Percentiles rank a stretch among this genome's conserved stretches.
Conservation (phyloP, 92 coral and sea anemone genomes). For the Bergia sp. region DNA sequence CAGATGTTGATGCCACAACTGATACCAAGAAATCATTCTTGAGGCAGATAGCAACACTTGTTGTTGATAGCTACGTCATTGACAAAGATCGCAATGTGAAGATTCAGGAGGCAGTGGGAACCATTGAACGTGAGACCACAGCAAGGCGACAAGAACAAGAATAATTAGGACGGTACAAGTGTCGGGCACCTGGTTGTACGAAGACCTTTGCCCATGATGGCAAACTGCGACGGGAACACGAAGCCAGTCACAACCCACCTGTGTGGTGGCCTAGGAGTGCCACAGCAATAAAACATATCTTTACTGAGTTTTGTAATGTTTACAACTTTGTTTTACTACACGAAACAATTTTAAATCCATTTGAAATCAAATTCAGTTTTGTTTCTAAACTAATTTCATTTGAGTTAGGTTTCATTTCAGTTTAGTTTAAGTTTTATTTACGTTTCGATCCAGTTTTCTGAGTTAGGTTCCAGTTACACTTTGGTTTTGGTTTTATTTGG, state of each 20-base stretch:
- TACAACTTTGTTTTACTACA: slow-evolving; percentile 9
- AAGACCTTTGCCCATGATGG: slow-evolving; percentile 66
- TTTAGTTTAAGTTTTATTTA: too few relatives aligned
- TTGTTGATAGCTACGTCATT: too few relatives aligned
- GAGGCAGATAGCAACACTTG: too few relatives aligned
- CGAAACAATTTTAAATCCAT: slow-evolving; percentile 5
- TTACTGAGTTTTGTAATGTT: slow-evolving; percentile 9
- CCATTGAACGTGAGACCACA: too few relatives aligned
- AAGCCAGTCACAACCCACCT: slow-evolving; percentile 65
- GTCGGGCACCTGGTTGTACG: slow-evolving; percentile 50
- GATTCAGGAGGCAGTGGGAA: too few relatives aligned
- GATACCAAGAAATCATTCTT: too few relatives aligned
- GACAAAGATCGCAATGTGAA: too few relatives aligned
- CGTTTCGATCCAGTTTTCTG: neutral
- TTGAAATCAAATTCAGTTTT: slow-evolving; percentile 9
- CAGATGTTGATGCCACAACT: too few relatives aligned
- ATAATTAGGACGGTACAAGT: neutral
- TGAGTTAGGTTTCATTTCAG: too few relatives aligned
- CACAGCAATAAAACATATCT: slow-evolving; percentile 30
- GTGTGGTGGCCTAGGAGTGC: slow-evolving; percentile 47
- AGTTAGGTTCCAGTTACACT: slow-evolving; percentile 1
- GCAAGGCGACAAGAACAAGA: too few relatives aligned
- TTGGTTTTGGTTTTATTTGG: neutral
- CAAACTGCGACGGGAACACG: slow-evolving; percentile 61
- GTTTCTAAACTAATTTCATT: too few relatives aligned